Conservation (phyloP, 1,140 invertebrate species). For the Drosophila parvula region DNA sequence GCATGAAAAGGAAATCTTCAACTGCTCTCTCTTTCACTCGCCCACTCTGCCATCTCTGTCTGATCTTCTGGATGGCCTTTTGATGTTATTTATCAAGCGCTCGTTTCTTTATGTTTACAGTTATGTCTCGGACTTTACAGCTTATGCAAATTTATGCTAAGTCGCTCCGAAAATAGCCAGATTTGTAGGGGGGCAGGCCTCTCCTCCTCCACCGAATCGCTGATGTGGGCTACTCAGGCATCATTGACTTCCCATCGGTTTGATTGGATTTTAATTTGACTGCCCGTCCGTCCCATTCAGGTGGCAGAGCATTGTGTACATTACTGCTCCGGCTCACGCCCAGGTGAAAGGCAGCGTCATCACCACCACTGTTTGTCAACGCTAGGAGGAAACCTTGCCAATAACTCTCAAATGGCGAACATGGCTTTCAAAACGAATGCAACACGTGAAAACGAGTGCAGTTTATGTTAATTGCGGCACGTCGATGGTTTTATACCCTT, state of each 20-base stretch:
- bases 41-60: conserved; percentile 6
- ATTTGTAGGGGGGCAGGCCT: conserved; percentile 11
- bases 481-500: conserved; percentile 8
- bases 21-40: conserved; percentile 5
- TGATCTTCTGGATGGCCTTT: conserved; percentile 36
- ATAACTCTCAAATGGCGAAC: conserved; percentile 53
- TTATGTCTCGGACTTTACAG: conserved; percentile 68
- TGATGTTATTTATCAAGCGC: conserved; percentile 67
- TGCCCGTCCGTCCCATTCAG: conserved; percentile 17
- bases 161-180: conserved; percentile 41
- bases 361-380: conserved; percentile 50
- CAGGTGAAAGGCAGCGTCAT: conserved; percentile 66
- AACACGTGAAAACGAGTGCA: conserved; percentile 59
- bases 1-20: conserved; percentile 55
- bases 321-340: conserved; percentile 9
- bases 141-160: conserved; percentile 79
- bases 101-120: conserved; percentile 77
- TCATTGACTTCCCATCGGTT: conserved; percentile 51
- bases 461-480: conserved; percentile 4
- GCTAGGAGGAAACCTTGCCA: conserved; percentile 67
- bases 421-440: conserved; percentile 62
- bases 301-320: conserved; percentile 21
- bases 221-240: conserved; percentile 29
- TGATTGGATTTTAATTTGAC: conserved; percentile 72
- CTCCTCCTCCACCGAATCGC: background rate